phyloP scores from a whole-genome alignment of 2,113 vertebrate genomes.

The Lethenteron reissneri region DNA sequence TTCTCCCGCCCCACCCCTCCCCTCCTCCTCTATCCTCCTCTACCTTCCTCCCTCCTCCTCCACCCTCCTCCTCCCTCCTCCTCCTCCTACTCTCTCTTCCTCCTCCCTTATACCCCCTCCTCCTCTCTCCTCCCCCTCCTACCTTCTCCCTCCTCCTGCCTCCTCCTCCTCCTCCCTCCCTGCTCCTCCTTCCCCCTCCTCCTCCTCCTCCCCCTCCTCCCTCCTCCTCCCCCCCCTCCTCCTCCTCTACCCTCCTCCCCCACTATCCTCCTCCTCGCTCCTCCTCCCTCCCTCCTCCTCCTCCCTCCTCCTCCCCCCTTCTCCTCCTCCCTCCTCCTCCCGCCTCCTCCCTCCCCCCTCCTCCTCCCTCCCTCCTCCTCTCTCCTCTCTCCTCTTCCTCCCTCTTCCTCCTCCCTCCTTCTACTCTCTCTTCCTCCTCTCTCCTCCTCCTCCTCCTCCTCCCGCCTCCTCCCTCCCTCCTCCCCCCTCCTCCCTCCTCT shows the following conservation, averaged over 20 bases:
- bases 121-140: no score
- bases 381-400: background rate
- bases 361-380: background rate
- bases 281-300: background rate
- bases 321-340: background rate
- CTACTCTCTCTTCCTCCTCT: no score
- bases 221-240: background rate
- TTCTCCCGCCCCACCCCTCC: background rate
- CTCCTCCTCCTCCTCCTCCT: no score
- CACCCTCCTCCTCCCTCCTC: no score
- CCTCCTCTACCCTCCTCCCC: background rate
- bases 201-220: background rate
- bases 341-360: background rate
- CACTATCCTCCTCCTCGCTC: background rate
- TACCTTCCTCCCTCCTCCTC: background rate
- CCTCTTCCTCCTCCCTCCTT: background rate
- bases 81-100: no score
- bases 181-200: background rate
- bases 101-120: no score
- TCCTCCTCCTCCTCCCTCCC: background rate
- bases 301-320: background rate
- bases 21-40: background rate
- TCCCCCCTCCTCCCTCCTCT: background rate
- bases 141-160: no score
- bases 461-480: no score